Evolutionary conservation across 2,113 vertebrate genomes (phyloP), one percentile per base, ranked within the genome.

Genomic region (Nycticebus coucang): DNA sequence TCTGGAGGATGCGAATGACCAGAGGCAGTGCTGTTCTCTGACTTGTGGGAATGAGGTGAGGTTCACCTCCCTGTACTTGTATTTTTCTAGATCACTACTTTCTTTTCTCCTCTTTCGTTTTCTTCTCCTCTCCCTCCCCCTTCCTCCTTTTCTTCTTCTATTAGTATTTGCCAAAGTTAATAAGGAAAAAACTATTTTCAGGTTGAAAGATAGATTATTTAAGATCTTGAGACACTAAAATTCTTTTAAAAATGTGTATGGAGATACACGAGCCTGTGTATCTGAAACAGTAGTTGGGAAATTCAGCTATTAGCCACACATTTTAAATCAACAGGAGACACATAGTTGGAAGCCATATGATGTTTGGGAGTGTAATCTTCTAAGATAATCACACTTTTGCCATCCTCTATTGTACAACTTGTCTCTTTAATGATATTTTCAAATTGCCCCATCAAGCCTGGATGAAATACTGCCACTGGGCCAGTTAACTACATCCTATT

Each of bases 381-480:
- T 57, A 80, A 94, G 83, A 95, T 94, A 91, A 97, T 95, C 88
- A 95, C 69, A 72, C 74, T 79, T 93, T 60, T 10, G 35, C 62
- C 1, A 0, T 80, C 64, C 75, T 80, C 35, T 57, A 21, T 90
- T 53, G 41, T 91, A 72, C 55, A n/a, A 57, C 94, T 89, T 89
- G 80, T 95, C 96, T 94, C 93, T 87, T 89, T 93, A 97, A 96
- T 78, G 97, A 87, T 85, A 69, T 90, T 97, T 96, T 84, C 93
- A 96, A 95, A 94, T 94, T 89, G 66, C 79, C 91, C 95, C 93
- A 85, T 95, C 86, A 95, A 95, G 92, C 78, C 69, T 22, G 59
- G 41, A 92, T 96, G 80, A 95, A 96, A 87, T 88, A 93, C 62
- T 53, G 33, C 19, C 64, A 68, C 28, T 0, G 59, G 84, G 93